These are phyloP conservation scores for Eilema caniola DNA, from an alignment of 2,888 invertebrate species.

Conservation along the genomic window DNA sequence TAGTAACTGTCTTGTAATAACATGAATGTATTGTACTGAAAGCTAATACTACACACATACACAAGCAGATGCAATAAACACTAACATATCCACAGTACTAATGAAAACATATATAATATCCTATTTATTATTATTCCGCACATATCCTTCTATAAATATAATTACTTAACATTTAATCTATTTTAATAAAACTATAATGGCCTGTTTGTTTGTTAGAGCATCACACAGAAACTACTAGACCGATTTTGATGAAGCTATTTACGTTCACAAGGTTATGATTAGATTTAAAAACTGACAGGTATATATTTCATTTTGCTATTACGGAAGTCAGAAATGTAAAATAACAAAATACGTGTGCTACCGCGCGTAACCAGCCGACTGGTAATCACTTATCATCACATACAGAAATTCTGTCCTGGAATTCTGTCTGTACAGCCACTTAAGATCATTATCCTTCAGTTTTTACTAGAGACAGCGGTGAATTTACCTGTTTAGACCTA, in stretches of 20 bases:
- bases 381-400: not conserved
- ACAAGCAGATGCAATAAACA: no score
- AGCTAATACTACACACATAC: no score
- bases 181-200: constrained; percentile 5
- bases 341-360: not conserved
- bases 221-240: constrained; percentile 7
- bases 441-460: no score
- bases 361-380: not conserved
- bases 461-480: no score
- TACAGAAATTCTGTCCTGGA: not conserved
- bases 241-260: constrained; percentile 2
- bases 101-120: no score
- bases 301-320: constrained; percentile 2
- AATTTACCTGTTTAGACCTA: no score
- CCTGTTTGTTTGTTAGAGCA: not conserved
- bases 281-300: not conserved
- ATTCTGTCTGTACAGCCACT: not conserved
- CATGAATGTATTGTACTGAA: no score
- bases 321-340: not conserved
- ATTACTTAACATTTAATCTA: constrained; percentile 4
- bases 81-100: no score
- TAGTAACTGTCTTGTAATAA: no score
- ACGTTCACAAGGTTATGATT: constrained; percentile 7
- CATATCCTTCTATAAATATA: not conserved
- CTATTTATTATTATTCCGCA: not conserved